Conservation (phyloP, 1,140 invertebrate genomes). For the Holotrichia oblita region DNA sequence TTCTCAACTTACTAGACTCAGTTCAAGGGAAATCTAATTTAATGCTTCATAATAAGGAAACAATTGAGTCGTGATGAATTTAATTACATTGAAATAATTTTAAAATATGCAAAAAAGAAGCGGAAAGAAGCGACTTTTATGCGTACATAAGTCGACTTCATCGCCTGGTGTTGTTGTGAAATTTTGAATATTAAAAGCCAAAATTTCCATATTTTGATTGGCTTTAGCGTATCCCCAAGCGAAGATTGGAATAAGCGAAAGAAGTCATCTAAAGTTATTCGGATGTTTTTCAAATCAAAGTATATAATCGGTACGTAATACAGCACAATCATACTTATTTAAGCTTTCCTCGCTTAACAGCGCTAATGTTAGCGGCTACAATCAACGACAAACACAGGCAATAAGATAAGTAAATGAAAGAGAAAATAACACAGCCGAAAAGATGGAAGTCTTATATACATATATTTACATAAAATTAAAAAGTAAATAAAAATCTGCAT, state of each 20-base stretch:
- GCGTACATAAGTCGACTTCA: not conserved
- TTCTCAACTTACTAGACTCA: too few species aligned
- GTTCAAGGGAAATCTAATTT: too few species aligned
- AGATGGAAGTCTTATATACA: slow-evolving; percentile 10
- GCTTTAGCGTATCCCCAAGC: not conserved
- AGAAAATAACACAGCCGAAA: not conserved
- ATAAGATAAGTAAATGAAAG: not conserved
- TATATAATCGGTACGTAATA: not conserved
- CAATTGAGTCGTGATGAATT: not conserved
- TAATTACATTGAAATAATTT: not conserved
- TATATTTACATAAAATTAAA: slow-evolving; percentile 36
- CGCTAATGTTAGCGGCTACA: not conserved
- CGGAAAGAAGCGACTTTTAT: not conserved
- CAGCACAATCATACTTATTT: not conserved
- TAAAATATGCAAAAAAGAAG: not conserved
- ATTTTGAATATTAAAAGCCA: slow-evolving; percentile 17
- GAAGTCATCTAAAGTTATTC: not conserved
- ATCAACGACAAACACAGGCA: not conserved
- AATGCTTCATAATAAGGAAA: not conserved
- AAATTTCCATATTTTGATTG: slow-evolving; percentile 36
- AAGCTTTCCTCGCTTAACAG: not conserved
- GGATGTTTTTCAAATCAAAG: not conserved
- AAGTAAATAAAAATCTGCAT: slow-evolving; percentile 39
- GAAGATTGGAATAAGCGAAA: not conserved
- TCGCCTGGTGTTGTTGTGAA: not conserved